phyloP scores from a whole-genome alignment of 2,113 vertebrate genomes.

The Mionectes macconnelli region DNA sequence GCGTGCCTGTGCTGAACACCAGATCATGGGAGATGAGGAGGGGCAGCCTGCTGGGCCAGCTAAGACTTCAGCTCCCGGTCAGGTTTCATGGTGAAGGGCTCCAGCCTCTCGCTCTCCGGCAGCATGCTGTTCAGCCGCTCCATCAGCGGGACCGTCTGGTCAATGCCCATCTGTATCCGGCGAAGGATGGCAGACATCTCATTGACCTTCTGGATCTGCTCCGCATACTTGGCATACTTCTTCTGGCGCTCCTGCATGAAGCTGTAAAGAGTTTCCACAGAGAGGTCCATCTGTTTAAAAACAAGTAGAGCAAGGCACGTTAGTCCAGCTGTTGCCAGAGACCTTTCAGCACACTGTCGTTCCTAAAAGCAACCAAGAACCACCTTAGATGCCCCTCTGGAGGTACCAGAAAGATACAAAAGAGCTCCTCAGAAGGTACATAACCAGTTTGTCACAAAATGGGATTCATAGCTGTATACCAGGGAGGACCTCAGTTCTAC shows the following conservation, averaged over 20 bases:
- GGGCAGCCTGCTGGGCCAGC: background rate
- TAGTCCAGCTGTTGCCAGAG: background rate
- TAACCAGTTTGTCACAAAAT: background rate
- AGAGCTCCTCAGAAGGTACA: background rate
- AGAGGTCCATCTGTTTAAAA: constrained; percentile 88
- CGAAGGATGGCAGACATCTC: constrained; percentile 98
- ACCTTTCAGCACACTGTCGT: background rate
- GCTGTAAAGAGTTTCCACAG: constrained; percentile 91
- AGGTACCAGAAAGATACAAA: background rate
- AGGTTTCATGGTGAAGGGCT: constrained; percentile 91
- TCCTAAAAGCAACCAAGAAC: background rate
- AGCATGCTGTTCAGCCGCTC: constrained; percentile 94
- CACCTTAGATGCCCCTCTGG: background rate
- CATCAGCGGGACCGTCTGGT: constrained; percentile 95
- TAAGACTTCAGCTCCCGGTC: constrained; percentile 78
- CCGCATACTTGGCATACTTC: constrained; percentile 94
- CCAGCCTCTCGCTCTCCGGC: constrained; percentile 90
- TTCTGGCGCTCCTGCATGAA: constrained; percentile 99
- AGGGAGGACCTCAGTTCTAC: background rate
- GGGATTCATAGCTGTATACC: background rate
- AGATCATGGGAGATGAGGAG: background rate
- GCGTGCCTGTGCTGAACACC: background rate
- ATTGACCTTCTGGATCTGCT: constrained; percentile 99
- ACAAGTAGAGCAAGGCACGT: background rate
- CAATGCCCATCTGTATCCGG: constrained; percentile 97